phyloP scores from a whole-genome alignment of 2,113 vertebrate genomes.

The Ancistrus triradiatus region DNA sequence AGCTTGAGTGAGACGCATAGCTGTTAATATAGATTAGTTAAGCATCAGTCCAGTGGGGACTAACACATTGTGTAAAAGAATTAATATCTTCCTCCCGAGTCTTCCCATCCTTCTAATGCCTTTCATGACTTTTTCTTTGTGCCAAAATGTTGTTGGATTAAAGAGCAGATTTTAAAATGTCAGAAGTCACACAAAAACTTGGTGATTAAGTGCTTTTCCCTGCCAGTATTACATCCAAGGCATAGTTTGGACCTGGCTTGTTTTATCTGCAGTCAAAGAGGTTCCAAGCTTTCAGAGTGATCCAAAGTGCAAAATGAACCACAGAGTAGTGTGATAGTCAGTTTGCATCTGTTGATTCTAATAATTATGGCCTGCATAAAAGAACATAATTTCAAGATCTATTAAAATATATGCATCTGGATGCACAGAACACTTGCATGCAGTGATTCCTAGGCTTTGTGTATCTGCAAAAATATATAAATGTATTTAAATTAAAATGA shows the following conservation, averaged over 20 bases:
- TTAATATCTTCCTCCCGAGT: background rate
- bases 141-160: conserved; percentile 13
- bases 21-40: background rate
- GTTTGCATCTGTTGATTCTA: no score
- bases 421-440: no score
- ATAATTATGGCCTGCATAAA: no score
- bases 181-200: conserved; percentile 15
- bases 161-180: conserved; percentile 12
- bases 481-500: no score
- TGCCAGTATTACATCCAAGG: background rate
- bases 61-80: background rate
- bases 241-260: background rate
- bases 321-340: background rate
- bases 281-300: background rate
- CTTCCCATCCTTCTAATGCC: background rate
- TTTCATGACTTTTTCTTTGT: conserved; percentile 5
- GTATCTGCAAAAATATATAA: no score
- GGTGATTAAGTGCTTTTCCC: conserved; percentile 18
- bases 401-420: no score
- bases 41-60: background rate
- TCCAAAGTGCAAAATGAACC: conserved; percentile 3
- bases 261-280: conserved; percentile 22
- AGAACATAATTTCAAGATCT: background rate
- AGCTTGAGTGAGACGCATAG: background rate
- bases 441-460: no score